Base-by-base conservation (phyloP, 1,140 invertebrate genomes). In the Scaptomyza hsui region DNA sequence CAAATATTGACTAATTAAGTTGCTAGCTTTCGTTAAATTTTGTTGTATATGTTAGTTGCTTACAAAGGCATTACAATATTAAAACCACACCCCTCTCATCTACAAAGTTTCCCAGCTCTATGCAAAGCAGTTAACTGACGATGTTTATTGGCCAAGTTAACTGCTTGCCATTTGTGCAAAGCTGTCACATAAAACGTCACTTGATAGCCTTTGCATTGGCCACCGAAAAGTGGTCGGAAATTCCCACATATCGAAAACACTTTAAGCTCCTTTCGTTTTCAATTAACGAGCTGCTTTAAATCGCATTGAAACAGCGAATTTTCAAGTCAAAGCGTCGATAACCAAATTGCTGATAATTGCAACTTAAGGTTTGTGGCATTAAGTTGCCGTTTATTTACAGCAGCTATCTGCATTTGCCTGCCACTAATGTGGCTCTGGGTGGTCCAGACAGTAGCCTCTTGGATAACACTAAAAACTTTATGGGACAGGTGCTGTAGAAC, bases 251-350 rank as follows among this genome's bases (percentile, higher is more conserved):
- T 72, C 63, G 21, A 7, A 55, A 44, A 67, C 71, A 72, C 70
- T 59, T 63, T 52, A 68, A 80, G 21, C 47, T 70, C 29, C 81
- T 77, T 70, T 79, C 72, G 64, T 44, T 69, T 70, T 72, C 69
- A 74, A 72, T 80, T 81, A 67, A 52, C 48, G 48, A 15, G 26
- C 45, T 13, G 32, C 56, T 47, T 47, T 60, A 15, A 51, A 18
- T 70, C 44, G 61, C 44, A 56, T 72, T 29, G 67, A 19, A 49
- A 1, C 42, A 45, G 16, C 4, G 60, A 7, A 32, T 18, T 65
- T 21, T 35, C 44, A 35, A 63, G 48, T 15, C 18, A n/a, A 9
- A 10, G 7, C n/a, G 18, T 16, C 45, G 64, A 68, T 61, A 60
- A 19, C 15, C 12, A 49, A 18, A 45, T 42, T 18, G 18, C 16